A percentile compares a stretch with the other conserved stretches of the same genome.
Conservation (phyloP, 2,888 invertebrate genomes). For the Apotomis betuletana region DNA sequence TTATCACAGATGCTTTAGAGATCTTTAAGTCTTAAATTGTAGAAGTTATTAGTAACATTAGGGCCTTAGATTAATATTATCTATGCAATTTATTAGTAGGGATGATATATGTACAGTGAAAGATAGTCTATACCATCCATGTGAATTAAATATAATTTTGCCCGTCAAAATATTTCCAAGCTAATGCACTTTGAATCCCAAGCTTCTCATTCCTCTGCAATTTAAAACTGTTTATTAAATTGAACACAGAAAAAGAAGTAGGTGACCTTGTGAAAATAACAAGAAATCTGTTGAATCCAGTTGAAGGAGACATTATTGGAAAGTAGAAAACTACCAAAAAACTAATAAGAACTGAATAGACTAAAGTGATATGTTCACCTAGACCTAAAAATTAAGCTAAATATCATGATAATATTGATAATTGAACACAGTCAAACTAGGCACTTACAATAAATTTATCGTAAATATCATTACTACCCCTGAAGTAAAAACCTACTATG, state of each 20-base stretch:
- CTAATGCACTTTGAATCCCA: too few species aligned
- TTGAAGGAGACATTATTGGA: not conserved
- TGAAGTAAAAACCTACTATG: too few species aligned
- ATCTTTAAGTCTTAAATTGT: slow-evolving; percentile 79
- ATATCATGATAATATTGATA: slow-evolving; percentile 7
- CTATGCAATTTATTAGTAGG: slow-evolving; percentile 34
- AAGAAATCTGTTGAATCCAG: not conserved
- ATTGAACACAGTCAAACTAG: slow-evolving; percentile 31
- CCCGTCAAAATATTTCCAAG: not conserved
- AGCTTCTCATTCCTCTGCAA: too few species aligned
- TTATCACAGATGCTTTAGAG: slow-evolving; percentile 83
- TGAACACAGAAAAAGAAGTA: too few species aligned
- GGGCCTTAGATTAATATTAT: slow-evolving; percentile 42
- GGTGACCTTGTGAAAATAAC: not conserved
- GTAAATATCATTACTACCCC: slow-evolving; percentile 1
- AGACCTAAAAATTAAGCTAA: slow-evolving; percentile 9
- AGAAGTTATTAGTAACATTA: slow-evolving; percentile 62
- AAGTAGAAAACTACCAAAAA: not conserved
- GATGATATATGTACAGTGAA: slow-evolving; percentile 36
- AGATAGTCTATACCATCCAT: slow-evolving; percentile 3
- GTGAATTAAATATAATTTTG: slow-evolving; percentile 16
- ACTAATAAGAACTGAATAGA: not conserved
- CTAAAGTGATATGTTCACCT: slow-evolving; percentile 1
- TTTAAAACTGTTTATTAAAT: too few species aligned
- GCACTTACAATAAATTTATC: slow-evolving; percentile 5